phyloP scores from a whole-genome alignment of 2,888 invertebrate genomes.

The Himalopsyche anomala region DNA sequence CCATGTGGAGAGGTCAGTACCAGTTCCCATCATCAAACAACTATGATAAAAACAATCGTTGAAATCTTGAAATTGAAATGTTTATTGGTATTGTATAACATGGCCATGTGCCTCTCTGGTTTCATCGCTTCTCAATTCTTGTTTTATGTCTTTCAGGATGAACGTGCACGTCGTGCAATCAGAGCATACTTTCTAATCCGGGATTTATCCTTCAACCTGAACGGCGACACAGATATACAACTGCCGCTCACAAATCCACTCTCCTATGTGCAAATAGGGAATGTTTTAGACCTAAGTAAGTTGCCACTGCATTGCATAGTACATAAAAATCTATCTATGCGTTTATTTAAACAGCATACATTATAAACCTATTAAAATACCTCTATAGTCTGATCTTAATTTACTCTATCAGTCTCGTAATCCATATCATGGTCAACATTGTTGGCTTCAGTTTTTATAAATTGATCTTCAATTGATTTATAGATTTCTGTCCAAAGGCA shows the following conservation, averaged over 20 bases:
- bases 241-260: slow-evolving; percentile 93
- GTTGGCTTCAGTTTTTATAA: too few species aligned
- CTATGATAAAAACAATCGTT: too few species aligned
- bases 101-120: too few species aligned
- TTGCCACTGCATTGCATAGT: slow-evolving; percentile 62
- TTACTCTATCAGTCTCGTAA: too few species aligned
- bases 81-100: not conserved
- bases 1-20: slow-evolving; percentile 95
- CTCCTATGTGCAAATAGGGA: slow-evolving; percentile 93
- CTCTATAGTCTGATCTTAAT: too few species aligned
- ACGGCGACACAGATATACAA: slow-evolving; percentile 89
- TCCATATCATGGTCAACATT: too few species aligned
- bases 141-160: slow-evolving; percentile 78
- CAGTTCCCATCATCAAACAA: not conserved
- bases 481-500: too few species aligned
- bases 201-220: slow-evolving; percentile 86
- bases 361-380: too few species aligned
- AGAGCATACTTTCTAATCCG: slow-evolving; percentile 94
- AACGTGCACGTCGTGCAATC: slow-evolving; percentile 91
- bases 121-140: not conserved
- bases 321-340: not conserved
- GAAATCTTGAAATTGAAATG: not conserved
- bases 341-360: not conserved
- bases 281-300: slow-evolving; percentile 96
- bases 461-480: too few species aligned